These are phyloP conservation scores for Glossophaga mutica DNA, from an alignment of 2,797 vertebrate species.

Conservation along the genomic window DNA sequence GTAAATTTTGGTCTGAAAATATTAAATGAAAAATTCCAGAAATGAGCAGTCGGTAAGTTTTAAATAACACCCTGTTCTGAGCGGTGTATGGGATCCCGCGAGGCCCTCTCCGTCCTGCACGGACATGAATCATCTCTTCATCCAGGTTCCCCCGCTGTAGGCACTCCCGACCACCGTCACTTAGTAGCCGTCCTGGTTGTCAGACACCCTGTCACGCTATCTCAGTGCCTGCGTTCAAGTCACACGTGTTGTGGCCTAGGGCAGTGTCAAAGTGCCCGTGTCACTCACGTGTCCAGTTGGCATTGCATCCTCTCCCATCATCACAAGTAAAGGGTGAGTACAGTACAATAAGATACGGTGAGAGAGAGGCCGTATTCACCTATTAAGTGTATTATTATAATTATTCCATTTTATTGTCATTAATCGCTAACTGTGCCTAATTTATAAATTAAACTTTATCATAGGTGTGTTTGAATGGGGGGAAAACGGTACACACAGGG, in stretches of 20 bases:
- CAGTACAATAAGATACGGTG: background rate
- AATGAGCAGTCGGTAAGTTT: background rate
- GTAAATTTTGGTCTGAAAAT: background rate
- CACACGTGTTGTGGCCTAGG: background rate
- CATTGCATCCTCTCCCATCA: background rate
- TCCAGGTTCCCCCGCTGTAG: too few relatives aligned
- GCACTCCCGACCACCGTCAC: too few relatives aligned
- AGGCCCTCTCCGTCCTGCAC: background rate
- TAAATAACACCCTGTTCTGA: background rate
- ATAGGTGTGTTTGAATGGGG: background rate
- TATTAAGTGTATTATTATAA: background rate
- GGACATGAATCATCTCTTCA: background rate
- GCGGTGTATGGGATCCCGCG: background rate
- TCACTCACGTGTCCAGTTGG: background rate
- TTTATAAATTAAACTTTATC: background rate
- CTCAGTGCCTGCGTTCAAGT: background rate
- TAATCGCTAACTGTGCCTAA: background rate
- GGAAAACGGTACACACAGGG: background rate
- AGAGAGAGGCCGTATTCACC: background rate
- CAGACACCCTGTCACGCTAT: background rate
- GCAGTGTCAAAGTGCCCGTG: background rate
- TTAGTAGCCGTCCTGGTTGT: background rate
- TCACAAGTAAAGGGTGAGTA: background rate
- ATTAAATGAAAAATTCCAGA: background rate
- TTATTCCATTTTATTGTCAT: background rate